These are phyloP conservation scores for Perccottus glenii DNA, from an alignment of 2,113 vertebrate species.

Conservation along the genomic window DNA sequence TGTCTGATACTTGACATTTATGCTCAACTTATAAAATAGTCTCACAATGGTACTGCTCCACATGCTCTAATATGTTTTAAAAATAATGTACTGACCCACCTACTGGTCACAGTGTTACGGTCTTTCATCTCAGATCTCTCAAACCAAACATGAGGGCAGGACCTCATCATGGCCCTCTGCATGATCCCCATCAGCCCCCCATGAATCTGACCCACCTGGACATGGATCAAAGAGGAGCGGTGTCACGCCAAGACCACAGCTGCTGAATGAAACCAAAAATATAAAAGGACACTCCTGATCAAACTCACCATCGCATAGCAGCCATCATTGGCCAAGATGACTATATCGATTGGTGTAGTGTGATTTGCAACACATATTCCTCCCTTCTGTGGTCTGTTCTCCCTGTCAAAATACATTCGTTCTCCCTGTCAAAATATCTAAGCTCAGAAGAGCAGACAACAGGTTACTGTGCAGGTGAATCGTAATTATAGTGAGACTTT, in stretches of 20 bases:
- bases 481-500: too few species aligned
- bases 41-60: too few species aligned
- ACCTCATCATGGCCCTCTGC: conserved; percentile 90
- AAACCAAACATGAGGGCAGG: conserved; percentile 97
- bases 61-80: too few species aligned
- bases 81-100: conserved; percentile 35
- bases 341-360: conserved; percentile 92
- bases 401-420: conserved; percentile 77
- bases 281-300: background rate
- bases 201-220: conserved; percentile 92
- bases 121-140: conserved; percentile 95
- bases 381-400: conserved; percentile 90
- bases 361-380: conserved; percentile 98
- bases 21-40: too few species aligned
- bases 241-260: background rate
- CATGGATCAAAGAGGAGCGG: background rate
- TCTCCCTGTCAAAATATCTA: conserved; percentile 80
- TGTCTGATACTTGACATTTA: too few species aligned
- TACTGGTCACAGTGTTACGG: conserved; percentile 87
- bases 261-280: background rate
- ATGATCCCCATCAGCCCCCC: conserved; percentile 92
- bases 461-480: too few species aligned
- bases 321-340: conserved; percentile 93
- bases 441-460: background rate
- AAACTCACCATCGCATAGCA: conserved; percentile 95